phyloP scores from a whole-genome alignment of 2,113 vertebrate species.

The Oophaga pumilio region DNA sequence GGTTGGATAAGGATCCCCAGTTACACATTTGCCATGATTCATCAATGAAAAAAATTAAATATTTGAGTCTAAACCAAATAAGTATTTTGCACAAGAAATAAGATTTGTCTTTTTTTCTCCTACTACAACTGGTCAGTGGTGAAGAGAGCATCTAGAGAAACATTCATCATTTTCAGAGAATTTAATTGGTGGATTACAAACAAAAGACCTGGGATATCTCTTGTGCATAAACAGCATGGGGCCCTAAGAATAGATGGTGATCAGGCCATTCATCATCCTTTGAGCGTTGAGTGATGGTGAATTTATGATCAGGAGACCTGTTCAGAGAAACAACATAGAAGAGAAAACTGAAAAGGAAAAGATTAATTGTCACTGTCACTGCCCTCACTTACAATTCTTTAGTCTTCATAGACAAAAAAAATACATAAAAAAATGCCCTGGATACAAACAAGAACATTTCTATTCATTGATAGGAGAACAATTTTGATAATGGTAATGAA shows the following conservation, averaged over 20 bases:
- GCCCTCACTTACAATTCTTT: slow-evolving; percentile 20
- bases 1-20: too few relatives aligned
- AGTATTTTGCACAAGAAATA: neutral
- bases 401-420: neutral
- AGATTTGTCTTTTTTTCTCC: neutral
- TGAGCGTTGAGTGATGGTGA: slow-evolving; percentile 22
- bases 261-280: slow-evolving; percentile 32
- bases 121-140: neutral
- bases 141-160: neutral
- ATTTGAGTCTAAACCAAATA: neutral
- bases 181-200: neutral
- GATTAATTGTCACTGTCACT: slow-evolving; percentile 18
- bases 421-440: too few relatives aligned
- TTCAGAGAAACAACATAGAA: neutral
- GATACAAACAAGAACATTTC: too few relatives aligned
- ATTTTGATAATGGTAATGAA: neutral
- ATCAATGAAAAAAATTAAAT: too few relatives aligned
- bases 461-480: neutral
- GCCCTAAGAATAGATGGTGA: slow-evolving; percentile 20
- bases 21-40: too few relatives aligned
- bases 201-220: neutral
- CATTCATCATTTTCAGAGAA: slow-evolving; percentile 38
- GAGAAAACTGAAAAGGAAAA: slow-evolving; percentile 17
- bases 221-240: slow-evolving; percentile 19
- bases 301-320: slow-evolving; percentile 27